These are phyloP conservation scores for Polydrusus tereticollis DNA, from an alignment of 2,888 invertebrate species.

Conservation along the genomic window DNA sequence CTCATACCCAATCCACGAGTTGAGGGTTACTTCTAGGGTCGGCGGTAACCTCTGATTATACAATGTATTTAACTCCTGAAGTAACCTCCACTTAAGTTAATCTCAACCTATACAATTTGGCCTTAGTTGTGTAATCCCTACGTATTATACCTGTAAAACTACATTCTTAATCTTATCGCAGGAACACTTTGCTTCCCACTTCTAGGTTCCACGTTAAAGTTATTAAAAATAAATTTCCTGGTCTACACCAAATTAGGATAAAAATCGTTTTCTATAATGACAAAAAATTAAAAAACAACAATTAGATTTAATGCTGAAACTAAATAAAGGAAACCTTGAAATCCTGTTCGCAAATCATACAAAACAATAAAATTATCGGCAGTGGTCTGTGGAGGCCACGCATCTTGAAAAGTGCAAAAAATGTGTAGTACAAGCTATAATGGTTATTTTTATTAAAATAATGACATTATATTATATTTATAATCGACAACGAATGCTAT, in stretches of 20 bases:
- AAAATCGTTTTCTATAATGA: neutral
- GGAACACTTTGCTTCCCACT: neutral
- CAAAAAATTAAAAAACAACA: neutral
- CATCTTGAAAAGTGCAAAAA: constrained; percentile 9
- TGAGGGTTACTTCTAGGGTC: no score
- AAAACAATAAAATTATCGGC: constrained; percentile 4
- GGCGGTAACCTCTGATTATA: no score
- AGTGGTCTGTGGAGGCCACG: constrained; percentile 9
- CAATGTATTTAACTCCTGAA: no score
- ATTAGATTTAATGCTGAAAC: neutral
- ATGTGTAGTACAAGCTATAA: neutral
- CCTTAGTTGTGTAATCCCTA: no score
- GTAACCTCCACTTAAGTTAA: no score
- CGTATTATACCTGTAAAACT: no score
- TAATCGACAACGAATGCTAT: no score
- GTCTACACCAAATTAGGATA: neutral
- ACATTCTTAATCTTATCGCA: no score
- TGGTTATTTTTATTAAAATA: neutral
- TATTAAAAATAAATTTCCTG: neutral
- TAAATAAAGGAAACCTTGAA: constrained; percentile 20
- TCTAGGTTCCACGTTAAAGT: neutral
- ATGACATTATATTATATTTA: no score
- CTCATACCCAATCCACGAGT: no score
- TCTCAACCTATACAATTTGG: no score
- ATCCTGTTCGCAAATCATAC: constrained; percentile 11